Evolutionary conservation across 1,140 invertebrate genomes (phyloP).

Genomic region (Cydia pomonella): DNA sequence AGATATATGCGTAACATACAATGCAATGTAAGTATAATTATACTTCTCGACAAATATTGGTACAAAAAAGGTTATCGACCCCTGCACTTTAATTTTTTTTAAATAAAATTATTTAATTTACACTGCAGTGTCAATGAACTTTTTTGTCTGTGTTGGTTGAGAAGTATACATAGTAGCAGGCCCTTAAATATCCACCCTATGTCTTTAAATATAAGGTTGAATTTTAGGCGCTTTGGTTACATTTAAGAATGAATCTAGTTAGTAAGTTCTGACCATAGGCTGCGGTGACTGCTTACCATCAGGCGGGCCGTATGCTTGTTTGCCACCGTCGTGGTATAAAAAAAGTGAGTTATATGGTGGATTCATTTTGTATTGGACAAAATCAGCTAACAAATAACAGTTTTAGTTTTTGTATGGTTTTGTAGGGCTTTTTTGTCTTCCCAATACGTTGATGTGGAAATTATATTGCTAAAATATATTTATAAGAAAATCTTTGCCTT

Average conservation of each 20-base stretch:
- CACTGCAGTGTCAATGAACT: not conserved
- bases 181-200: slow-evolving; percentile 7
- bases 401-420: not conserved
- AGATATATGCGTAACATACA: not conserved
- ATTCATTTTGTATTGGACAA: slow-evolving; percentile 28
- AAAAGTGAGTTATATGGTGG: not conserved
- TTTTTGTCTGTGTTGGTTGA: not conserved
- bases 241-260: not conserved
- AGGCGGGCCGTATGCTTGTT: too few relatives aligned
- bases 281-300: too few relatives aligned
- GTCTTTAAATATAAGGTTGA: slow-evolving; percentile 1
- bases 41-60: not conserved
- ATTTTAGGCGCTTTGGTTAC: slow-evolving; percentile 1
- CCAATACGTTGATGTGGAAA: not conserved
- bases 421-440: not conserved
- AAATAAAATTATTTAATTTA: too few relatives aligned
- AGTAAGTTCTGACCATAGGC: too few relatives aligned
- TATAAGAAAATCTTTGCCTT: too few relatives aligned
- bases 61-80: not conserved
- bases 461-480: too few relatives aligned
- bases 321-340: too few relatives aligned
- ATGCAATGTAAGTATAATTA: too few relatives aligned
- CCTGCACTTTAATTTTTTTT: too few relatives aligned
- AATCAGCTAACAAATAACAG: not conserved
- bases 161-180: not conserved